A percentile compares a stretch with the other conserved stretches of the same genome.
Evolutionary conservation across 53 echinoderm and acorn worm species (phyloP).

Genomic region (Echinarachnius parma): DNA sequence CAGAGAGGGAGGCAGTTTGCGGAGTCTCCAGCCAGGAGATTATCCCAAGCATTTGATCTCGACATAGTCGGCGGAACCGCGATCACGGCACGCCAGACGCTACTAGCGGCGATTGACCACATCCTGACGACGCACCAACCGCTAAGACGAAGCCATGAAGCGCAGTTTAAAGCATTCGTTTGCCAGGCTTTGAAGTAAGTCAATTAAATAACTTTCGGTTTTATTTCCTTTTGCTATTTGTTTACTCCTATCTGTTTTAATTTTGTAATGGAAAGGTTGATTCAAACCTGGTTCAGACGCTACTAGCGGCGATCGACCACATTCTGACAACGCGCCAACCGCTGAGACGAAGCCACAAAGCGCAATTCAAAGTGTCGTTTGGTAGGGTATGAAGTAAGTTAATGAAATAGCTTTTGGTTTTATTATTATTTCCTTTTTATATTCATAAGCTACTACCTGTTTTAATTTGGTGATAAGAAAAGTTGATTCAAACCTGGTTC

Average conservation of each 20-base stretch:
- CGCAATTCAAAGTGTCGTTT: background rate
- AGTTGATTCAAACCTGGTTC: too few species aligned
- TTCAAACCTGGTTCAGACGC: too few species aligned
- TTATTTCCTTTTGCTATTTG: too few species aligned
- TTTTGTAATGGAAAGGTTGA: too few species aligned
- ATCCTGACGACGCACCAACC: slow-evolving; percentile 76
- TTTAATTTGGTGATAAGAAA: too few species aligned
- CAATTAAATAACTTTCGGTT: too few species aligned
- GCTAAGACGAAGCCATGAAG: slow-evolving; percentile 78
- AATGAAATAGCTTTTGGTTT: background rate
- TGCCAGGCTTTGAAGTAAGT: slow-evolving; percentile 97
- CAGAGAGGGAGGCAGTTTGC: slow-evolving; percentile 88
- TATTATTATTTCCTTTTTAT: too few species aligned
- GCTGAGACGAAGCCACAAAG: background rate
- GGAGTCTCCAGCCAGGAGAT: slow-evolving; percentile 80
- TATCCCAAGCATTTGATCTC: slow-evolving; percentile 90
- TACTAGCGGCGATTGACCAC: slow-evolving; percentile 82
- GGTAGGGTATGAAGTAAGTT: background rate
- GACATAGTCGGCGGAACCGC: slow-evolving; percentile 96
- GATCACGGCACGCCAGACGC: slow-evolving; percentile 87
- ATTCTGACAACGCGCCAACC: background rate
- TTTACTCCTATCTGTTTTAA: too few species aligned
- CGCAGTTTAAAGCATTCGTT: slow-evolving; percentile 90
- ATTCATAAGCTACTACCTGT: too few species aligned
- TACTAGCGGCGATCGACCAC: slow-evolving; percentile 70